These are phyloP conservation scores for Watsonalla binaria DNA, from an alignment of 2,888 invertebrate genomes.

Conservation along the genomic window DNA sequence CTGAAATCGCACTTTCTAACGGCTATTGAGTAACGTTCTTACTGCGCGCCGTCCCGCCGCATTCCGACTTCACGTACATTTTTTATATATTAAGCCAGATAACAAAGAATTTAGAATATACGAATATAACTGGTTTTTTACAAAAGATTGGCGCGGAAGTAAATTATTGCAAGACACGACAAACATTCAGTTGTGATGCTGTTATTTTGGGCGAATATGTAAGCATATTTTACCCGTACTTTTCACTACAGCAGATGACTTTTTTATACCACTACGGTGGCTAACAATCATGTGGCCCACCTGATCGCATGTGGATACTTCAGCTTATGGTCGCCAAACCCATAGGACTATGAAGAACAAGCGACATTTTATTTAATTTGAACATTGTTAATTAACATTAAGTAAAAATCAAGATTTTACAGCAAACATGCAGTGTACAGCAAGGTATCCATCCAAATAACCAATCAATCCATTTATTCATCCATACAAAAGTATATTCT, in stretches of 20 bases:
- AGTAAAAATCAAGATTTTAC: conserved; percentile 8
- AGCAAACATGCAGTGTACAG: conserved; percentile 42
- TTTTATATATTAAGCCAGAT: conserved; percentile 23
- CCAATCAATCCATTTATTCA: conserved; percentile 3
- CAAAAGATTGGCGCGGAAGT: not conserved
- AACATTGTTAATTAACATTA: too few species aligned
- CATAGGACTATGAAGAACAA: too few species aligned
- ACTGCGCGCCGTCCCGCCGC: conserved; percentile 36
- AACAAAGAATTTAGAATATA: conserved; percentile 7
- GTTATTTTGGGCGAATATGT: not conserved
- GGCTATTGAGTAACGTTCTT: conserved; percentile 56
- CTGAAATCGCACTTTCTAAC: conserved; percentile 64
- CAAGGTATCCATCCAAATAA: conserved; percentile 7
- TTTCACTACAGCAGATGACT: too few species aligned
- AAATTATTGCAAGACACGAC: conserved; percentile 1
- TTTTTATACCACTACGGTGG: too few species aligned
- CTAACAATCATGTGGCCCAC: too few species aligned
- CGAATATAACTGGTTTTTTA: not conserved
- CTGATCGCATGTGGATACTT: too few species aligned
- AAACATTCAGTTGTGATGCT: not conserved
- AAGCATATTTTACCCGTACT: too few species aligned
- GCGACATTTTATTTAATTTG: too few species aligned
- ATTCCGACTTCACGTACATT: conserved; percentile 37
- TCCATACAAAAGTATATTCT: conserved; percentile 38
- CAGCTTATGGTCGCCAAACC: too few species aligned